These are phyloP conservation scores for Mythimna lalbum DNA, from an alignment of 2,888 invertebrate genomes.

Conservation along the genomic window DNA sequence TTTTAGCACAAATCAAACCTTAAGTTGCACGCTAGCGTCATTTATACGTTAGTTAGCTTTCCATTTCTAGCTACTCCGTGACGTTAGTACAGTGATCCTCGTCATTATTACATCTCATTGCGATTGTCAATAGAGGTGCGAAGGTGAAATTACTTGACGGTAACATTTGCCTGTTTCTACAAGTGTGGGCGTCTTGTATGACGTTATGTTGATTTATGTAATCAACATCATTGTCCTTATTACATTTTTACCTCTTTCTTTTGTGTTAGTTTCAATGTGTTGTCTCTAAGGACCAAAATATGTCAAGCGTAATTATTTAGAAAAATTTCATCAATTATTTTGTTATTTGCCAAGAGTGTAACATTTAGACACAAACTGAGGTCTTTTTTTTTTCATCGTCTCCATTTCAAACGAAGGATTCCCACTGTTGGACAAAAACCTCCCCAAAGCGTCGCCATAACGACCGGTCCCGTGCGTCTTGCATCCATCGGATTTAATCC, in stretches of 20 bases:
- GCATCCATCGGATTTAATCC: too few species aligned
- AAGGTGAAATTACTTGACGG: slow-evolving; percentile 55
- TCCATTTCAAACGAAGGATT: too few species aligned
- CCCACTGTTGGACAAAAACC: too few species aligned
- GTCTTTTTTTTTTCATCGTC: too few species aligned
- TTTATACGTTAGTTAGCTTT: neutral
- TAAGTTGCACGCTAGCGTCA: neutral
- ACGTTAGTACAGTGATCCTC: slow-evolving; percentile 20
- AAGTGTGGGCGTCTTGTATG: slow-evolving; percentile 33
- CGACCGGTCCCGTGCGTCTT: too few species aligned
- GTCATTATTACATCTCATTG: slow-evolving; percentile 38
- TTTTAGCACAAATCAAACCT: too few species aligned
- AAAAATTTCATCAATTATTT: neutral
- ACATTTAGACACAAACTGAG: too few species aligned
- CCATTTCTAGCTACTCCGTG: slow-evolving; percentile 21
- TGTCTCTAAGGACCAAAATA: neutral
- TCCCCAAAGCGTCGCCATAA: too few species aligned
- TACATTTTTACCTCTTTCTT: neutral
- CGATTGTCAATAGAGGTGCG: slow-evolving; percentile 56
- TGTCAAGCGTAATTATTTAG: neutral
- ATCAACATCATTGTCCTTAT: slow-evolving; percentile 1
- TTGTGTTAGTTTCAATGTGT: neutral
- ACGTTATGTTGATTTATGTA: slow-evolving; percentile 30
- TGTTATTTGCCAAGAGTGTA: neutral
- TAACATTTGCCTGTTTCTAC: slow-evolving; percentile 38